A percentile compares a stretch with the other conserved stretches of the same genome.
Evolutionary conservation across 2,888 invertebrate genomes (phyloP).

Genomic region (Congeria kusceri): DNA sequence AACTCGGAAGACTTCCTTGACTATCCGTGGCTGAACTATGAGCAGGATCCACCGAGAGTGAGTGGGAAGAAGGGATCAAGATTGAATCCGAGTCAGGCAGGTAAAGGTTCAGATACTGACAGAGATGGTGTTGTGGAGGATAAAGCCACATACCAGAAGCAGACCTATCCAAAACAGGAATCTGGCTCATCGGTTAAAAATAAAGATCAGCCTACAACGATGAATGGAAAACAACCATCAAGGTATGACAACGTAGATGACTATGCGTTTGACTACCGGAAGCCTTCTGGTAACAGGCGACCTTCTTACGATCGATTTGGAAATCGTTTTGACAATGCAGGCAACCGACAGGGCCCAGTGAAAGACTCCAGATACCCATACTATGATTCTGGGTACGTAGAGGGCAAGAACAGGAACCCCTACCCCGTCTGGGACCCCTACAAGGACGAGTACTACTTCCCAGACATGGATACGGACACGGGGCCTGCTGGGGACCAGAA

Average conservation of each 20-base stretch:
- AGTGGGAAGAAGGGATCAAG: slow-evolving; percentile 57
- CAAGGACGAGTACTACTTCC: slow-evolving; percentile 60
- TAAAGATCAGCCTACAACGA: too few species aligned
- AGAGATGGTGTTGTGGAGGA: background rate
- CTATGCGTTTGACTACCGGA: slow-evolving; percentile 13
- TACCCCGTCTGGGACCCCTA: slow-evolving; percentile 61
- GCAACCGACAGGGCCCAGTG: slow-evolving; percentile 42
- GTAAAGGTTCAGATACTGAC: background rate
- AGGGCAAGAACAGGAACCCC: slow-evolving; percentile 36
- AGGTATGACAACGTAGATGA: slow-evolving; percentile 2
- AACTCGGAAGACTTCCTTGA: slow-evolving; percentile 56
- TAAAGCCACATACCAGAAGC: background rate
- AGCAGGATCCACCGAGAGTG: slow-evolving; percentile 48
- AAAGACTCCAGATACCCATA: slow-evolving; percentile 55
- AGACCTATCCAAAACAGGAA: slow-evolving; percentile 3
- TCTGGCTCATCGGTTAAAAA: background rate
- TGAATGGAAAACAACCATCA: background rate
- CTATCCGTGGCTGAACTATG: slow-evolving; percentile 55
- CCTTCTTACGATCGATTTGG: slow-evolving; percentile 49
- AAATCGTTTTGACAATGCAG: slow-evolving; percentile 21
- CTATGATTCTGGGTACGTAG: slow-evolving; percentile 51
- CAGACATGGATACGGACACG: slow-evolving; percentile 36
- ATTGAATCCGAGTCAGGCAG: background rate
- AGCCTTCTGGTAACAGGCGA: slow-evolving; percentile 38
- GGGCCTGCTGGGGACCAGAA: background rate